Conservation (phyloP, 2,888 invertebrate genomes). For the Villa cingulata region DNA sequence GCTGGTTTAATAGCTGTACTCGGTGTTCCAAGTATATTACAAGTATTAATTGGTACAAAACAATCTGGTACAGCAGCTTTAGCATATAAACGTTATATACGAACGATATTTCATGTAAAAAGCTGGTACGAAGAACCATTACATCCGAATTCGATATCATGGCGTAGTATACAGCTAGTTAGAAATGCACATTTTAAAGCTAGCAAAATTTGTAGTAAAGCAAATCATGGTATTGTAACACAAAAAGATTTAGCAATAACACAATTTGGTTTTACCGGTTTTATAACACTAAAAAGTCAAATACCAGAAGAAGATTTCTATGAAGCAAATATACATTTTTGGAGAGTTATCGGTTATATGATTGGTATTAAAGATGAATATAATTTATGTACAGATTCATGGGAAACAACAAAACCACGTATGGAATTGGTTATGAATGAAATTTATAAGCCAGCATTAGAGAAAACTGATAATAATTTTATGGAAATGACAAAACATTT, state of each 20-base stretch:
- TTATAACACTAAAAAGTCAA: constrained; percentile 41
- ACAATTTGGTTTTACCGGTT: constrained; percentile 67
- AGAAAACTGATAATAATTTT: constrained; percentile 44
- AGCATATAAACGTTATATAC: constrained; percentile 57
- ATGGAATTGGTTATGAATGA: constrained; percentile 39
- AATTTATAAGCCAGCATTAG: constrained; percentile 44
- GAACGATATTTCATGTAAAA: constrained; percentile 56
- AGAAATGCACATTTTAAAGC: constrained; percentile 48
- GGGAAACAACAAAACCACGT: constrained; percentile 41
- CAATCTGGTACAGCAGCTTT: constrained; percentile 46
- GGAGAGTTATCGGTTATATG: constrained; percentile 62
- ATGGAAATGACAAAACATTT: constrained; percentile 45
- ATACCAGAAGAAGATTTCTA: constrained; percentile 38
- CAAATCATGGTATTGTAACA: constrained; percentile 41
- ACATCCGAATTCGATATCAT: constrained; percentile 41
- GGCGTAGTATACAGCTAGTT: constrained; percentile 48
- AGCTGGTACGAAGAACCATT: constrained; percentile 63
- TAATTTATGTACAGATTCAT: constrained; percentile 47
- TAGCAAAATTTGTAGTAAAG: constrained; percentile 37
- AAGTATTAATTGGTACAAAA: constrained; percentile 49
- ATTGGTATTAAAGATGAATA: constrained; percentile 65
- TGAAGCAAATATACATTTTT: constrained; percentile 60
- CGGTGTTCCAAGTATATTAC: constrained; percentile 52
- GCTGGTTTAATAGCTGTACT: constrained; percentile 56
- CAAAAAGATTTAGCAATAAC: constrained; percentile 69